Evolutionary conservation across 2,797 vertebrate species (phyloP).

Genomic region (Spinus pinus): DNA sequence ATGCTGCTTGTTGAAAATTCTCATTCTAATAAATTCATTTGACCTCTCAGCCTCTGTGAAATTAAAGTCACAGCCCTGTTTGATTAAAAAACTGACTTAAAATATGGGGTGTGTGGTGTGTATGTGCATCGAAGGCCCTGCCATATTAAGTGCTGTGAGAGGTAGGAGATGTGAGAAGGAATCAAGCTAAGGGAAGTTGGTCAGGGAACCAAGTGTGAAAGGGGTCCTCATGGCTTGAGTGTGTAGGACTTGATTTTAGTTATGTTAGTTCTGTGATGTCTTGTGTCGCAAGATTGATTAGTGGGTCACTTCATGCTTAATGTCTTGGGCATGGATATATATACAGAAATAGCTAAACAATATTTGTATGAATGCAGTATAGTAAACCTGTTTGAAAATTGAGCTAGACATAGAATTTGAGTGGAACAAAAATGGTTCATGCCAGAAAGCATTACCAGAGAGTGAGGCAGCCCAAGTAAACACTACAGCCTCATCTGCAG

Average conservation of each 20-base stretch:
- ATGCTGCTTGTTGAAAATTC: constrained; percentile 35
- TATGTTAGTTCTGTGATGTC: background rate
- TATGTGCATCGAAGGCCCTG: background rate
- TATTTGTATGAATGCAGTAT: background rate
- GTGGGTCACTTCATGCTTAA: background rate
- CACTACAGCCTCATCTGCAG: background rate
- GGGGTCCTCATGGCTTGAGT: background rate
- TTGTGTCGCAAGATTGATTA: background rate
- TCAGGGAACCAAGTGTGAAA: background rate
- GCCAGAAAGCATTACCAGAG: background rate
- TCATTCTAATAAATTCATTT: constrained; percentile 33
- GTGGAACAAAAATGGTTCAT: background rate
- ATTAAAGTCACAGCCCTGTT: constrained; percentile 6
- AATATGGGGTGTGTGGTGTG: background rate
- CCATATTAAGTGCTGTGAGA: background rate
- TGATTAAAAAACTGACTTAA: background rate
- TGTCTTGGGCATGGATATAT: background rate
- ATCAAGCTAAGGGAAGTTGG: background rate
- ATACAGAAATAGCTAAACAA: background rate
- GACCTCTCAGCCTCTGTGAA: background rate
- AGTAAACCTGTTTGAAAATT: background rate
- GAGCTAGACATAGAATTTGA: background rate
- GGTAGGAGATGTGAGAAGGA: background rate
- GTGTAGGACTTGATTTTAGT: background rate
- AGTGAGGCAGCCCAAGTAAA: background rate